phyloP scores from a whole-genome alignment of 2,113 vertebrate genomes.

The Psammodynastes pulverulentus region DNA sequence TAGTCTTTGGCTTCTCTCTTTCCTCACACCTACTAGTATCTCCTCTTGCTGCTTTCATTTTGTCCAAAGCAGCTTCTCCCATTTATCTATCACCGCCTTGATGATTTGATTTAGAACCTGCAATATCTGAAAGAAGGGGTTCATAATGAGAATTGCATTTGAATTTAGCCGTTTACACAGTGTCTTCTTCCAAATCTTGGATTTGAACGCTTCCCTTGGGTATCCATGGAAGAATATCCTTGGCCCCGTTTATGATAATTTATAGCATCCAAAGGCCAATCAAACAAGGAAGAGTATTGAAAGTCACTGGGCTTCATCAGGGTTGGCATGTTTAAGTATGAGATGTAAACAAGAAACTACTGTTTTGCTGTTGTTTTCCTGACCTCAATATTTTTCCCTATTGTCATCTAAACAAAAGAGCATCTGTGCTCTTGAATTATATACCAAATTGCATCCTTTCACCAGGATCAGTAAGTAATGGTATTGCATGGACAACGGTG shows the following conservation, averaged over 20 bases:
- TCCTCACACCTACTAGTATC: neutral
- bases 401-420: conserved; percentile 7
- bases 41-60: neutral
- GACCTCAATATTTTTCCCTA: neutral
- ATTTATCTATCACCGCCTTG: neutral
- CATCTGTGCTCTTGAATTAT: neutral
- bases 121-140: neutral
- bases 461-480: conserved; percentile 4
- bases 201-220: neutral
- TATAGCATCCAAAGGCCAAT: neutral
- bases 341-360: neutral
- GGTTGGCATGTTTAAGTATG: neutral
- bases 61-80: neutral
- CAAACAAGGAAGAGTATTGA: neutral
- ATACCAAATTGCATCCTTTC: neutral
- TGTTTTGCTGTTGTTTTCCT: conserved; percentile 7
- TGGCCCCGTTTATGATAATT: neutral
- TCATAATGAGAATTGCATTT: neutral
- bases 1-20: neutral
- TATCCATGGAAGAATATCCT: neutral
- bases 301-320: neutral
- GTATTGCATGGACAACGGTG: neutral
- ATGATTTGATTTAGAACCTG: neutral
- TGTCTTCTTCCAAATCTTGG: neutral
- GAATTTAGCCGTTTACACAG: neutral